phyloP scores from a whole-genome alignment of 2,888 invertebrate species.

The Cyrtodaria siliqua region DNA sequence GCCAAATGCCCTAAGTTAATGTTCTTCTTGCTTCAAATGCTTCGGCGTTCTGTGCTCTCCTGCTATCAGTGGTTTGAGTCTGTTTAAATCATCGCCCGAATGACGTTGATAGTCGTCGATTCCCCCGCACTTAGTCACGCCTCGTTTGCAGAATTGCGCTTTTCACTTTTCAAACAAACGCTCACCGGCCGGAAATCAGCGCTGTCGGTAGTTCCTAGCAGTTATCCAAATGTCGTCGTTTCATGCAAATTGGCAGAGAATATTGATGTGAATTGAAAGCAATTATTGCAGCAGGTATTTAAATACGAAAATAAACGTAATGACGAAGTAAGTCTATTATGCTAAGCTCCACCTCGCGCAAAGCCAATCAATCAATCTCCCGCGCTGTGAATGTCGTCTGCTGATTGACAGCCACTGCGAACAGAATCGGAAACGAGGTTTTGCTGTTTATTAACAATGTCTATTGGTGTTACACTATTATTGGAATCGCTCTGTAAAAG shows the following conservation, averaged over 20 bases:
- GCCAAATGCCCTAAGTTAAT: too few relatives aligned
- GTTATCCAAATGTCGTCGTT: conserved; percentile 33
- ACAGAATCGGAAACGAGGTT: conserved; percentile 28
- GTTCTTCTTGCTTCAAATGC: too few relatives aligned
- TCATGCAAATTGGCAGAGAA: conserved; percentile 46
- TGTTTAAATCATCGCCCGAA: background rate
- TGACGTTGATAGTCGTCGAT: conserved; percentile 12
- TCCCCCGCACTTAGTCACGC: conserved; percentile 52
- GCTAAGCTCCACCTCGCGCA: conserved; percentile 47
- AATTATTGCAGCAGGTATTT: conserved; percentile 53
- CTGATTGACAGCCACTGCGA: conserved; percentile 50
- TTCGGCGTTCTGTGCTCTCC: too few relatives aligned
- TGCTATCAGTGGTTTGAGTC: background rate
- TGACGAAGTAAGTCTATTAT: conserved; percentile 44
- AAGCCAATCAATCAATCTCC: conserved; percentile 57
- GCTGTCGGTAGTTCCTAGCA: conserved; percentile 21
- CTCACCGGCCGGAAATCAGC: conserved; percentile 49
- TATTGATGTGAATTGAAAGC: conserved; percentile 53
- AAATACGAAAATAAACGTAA: conserved; percentile 50
- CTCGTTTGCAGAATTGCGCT: conserved; percentile 36
- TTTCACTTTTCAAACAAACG: conserved; percentile 39
- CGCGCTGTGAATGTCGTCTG: conserved; percentile 22
- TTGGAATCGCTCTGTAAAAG: conserved; percentile 8
- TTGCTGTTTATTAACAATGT: conserved; percentile 24
- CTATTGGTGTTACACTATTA: conserved; percentile 44